phyloP scores from a whole-genome alignment of 2,113 vertebrate genomes.

The Lagopus leucura region DNA sequence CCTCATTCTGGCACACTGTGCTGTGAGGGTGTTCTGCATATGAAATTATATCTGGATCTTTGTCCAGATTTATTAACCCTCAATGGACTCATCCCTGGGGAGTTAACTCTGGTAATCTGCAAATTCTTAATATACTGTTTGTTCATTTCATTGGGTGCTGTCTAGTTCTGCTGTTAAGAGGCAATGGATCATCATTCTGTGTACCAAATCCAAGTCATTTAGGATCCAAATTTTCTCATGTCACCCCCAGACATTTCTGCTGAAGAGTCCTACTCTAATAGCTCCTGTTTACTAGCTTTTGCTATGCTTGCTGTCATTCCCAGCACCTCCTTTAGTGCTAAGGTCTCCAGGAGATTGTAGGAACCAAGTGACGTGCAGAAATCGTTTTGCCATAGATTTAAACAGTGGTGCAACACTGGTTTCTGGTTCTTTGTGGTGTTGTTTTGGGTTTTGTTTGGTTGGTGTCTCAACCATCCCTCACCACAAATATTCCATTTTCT shows the following conservation, averaged over 20 bases:
- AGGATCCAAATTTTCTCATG: background rate
- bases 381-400: background rate
- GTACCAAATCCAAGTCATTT: background rate
- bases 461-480: background rate
- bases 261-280: background rate
- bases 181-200: background rate
- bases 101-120: background rate
- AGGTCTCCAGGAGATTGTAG: background rate
- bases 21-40: background rate
- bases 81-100: background rate
- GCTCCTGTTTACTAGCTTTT: background rate
- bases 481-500: background rate
- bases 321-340: background rate
- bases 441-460: background rate
- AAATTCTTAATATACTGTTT: background rate
- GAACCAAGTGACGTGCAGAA: background rate
- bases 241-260: background rate
- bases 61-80: background rate
- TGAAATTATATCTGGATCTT: background rate
- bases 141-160: background rate
- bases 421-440: background rate
- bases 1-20: background rate
- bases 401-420: background rate
- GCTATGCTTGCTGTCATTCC: background rate
- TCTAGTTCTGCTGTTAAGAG: background rate